Base-by-base conservation (phyloP, 1,140 invertebrate genomes). In the Aphidius gifuensis region DNA sequence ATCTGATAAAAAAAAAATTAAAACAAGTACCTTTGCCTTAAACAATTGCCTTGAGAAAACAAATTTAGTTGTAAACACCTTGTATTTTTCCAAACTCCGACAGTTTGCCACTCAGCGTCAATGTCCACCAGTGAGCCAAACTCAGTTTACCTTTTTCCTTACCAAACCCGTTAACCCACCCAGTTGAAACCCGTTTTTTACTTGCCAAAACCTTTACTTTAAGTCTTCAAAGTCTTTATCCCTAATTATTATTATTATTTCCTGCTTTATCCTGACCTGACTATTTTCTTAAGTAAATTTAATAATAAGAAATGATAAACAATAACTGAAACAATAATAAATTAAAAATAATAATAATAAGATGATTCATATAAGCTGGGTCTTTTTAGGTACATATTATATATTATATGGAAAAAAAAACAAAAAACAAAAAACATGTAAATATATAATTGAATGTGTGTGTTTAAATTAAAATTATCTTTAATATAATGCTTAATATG, bases 361-460 rank as follows among this genome's bases (percentile, higher is more conserved):
- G 16, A 16, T 16, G 16, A 16, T 16, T 16, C 16, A 16, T 53
- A 53, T 39, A n/a, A n/a, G 8, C 40, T 53, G 40, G 50, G 38
- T 39, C 40, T 53, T 53, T 39, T 53, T 53, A 39, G 40, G 40
- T 23, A 39, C 39, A 16, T 50, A 53, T 39, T 53, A 53, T 53
- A 53, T 53, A 3, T 3, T 32, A 32, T 53, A 39, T 53, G 50
- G 32, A 53, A 53, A 53, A 53, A 53, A 53, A 53, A 32, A 16
- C 16, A 16, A 16, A 16, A 16, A n/a, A n/a, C n/a, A n/a, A 16
- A 16, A 16, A 16, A 16, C 16, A 16, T 53, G 50, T 53, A 53
- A 39, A 53, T 53, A 53, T 53, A 32, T 32, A 53, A 39, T 53
- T 39, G 50, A 53, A 39, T 53, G 50, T 53, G 50, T 53, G 32